These are phyloP conservation scores for Drosophila neutralis DNA, from an alignment of 2,888 invertebrate genomes.

Conservation along the genomic window DNA sequence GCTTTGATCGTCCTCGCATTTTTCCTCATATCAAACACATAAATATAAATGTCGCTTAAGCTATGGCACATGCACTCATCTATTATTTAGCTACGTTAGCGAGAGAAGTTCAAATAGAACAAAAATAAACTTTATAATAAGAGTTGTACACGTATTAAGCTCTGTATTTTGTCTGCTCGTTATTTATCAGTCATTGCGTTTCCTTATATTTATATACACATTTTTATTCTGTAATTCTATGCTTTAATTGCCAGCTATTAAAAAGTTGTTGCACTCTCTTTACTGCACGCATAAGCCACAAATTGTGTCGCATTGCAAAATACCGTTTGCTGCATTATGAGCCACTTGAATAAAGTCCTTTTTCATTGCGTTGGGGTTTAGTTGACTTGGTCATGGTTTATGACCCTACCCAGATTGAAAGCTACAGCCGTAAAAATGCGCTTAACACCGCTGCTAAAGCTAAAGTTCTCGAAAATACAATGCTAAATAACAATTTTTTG, in stretches of 20 bases:
- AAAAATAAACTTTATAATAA: conserved; percentile 6
- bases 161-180: neutral
- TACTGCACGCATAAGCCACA: conserved; percentile 37
- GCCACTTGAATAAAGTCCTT: conserved; percentile 22
- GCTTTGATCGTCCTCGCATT: conserved; percentile 58
- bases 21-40: conserved; percentile 53
- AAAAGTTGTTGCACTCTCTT: conserved; percentile 71
- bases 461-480: conserved; percentile 62
- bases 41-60: conserved; percentile 64
- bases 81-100: conserved; percentile 59
- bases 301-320: conserved; percentile 58
- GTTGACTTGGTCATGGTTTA: conserved; percentile 55
- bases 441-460: conserved; percentile 50
- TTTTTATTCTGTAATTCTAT: neutral
- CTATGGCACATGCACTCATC: conserved; percentile 57
- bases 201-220: conserved; percentile 18
- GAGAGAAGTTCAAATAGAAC: conserved; percentile 11
- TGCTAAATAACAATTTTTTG: conserved; percentile 62
- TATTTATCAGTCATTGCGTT: conserved; percentile 36
- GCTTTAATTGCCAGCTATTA: conserved; percentile 70
- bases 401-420: conserved; percentile 19
- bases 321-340: conserved; percentile 39
- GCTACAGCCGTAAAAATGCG: conserved; percentile 61
- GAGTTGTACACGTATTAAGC: conserved; percentile 8
- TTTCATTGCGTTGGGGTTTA: conserved; percentile 59